Evolutionary conservation across 35 echinoderm and acorn worm genomes (phyloP).

Genomic region (Eucidaris tribuloides): DNA sequence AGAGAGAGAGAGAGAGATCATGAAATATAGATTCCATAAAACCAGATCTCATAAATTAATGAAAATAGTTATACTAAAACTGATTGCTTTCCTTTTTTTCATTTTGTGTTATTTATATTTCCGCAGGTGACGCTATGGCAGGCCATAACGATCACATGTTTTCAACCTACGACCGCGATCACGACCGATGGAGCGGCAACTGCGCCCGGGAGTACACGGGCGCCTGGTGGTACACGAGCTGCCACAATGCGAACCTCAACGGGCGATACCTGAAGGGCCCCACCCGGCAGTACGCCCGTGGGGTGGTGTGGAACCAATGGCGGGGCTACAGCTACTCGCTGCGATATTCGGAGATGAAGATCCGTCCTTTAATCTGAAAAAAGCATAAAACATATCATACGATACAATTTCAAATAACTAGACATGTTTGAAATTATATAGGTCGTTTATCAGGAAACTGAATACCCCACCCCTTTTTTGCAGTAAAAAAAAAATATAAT

Average conservation of each 20-base stretch:
- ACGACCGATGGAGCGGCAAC: conserved; percentile 58
- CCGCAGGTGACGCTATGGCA: conserved; percentile 57
- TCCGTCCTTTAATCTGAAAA: conserved; percentile 16
- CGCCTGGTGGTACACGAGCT: conserved; percentile 81
- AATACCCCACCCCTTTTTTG: too few relatives aligned
- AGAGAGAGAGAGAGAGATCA: too few relatives aligned
- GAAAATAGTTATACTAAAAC: too few relatives aligned
- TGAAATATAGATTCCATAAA: too few relatives aligned
- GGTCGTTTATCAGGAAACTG: too few relatives aligned
- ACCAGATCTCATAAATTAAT: too few relatives aligned
- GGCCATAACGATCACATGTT: conserved; percentile 44
- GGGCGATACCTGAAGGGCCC: conserved; percentile 57
- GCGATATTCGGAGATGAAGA: conserved; percentile 68
- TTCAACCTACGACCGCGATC: conserved; percentile 62
- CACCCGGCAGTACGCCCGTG: conserved; percentile 51
- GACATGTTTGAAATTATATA: too few relatives aligned
- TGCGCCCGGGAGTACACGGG: conserved; percentile 70
- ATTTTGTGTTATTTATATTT: too few relatives aligned
- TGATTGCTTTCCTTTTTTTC: too few relatives aligned
- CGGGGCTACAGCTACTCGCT: conserved; percentile 64
- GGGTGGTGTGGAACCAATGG: conserved; percentile 76
- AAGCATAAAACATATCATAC: too few relatives aligned
- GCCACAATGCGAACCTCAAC: conserved; percentile 85
- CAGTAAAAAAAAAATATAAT: too few relatives aligned
- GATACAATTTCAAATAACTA: too few relatives aligned